These are phyloP conservation scores for Manis pentadactyla DNA, from an alignment of 2,797 vertebrate species.

Conservation along the genomic window DNA sequence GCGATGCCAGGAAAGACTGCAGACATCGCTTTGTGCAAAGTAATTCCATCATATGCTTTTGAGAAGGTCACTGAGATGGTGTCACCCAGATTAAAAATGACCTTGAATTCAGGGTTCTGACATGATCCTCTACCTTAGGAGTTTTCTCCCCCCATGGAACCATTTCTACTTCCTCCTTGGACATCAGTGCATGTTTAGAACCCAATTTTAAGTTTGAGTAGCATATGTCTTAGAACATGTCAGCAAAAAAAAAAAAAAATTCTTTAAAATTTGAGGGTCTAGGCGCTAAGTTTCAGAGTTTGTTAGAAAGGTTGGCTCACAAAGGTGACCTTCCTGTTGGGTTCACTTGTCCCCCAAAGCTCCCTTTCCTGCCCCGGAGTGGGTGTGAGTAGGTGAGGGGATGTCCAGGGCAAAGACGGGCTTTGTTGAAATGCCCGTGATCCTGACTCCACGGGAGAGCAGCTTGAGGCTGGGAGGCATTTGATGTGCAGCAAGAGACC, in stretches of 20 bases:
- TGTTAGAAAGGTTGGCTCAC: not conserved
- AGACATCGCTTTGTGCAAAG: not conserved
- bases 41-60: accelerated
- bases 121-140: accelerated
- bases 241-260: not conserved
- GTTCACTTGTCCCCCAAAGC: not conserved
- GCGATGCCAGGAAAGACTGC: not conserved
- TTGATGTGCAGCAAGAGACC: constrained; percentile 25
- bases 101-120: not conserved
- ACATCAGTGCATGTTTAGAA: not conserved
- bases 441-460: not conserved
- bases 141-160: accelerated
- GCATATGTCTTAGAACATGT: not conserved
- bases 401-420: not conserved
- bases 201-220: not conserved
- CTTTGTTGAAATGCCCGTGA: not conserved
- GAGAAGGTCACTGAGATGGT: accelerated
- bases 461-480: not conserved
- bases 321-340: not conserved
- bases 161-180: not conserved
- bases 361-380: not conserved
- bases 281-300: not conserved
- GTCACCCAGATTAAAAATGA: accelerated
- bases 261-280: not conserved
- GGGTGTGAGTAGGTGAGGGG: not conserved